Base-by-base conservation (phyloP, 2,888 invertebrate species). In the Megalurothrips usitatus region DNA sequence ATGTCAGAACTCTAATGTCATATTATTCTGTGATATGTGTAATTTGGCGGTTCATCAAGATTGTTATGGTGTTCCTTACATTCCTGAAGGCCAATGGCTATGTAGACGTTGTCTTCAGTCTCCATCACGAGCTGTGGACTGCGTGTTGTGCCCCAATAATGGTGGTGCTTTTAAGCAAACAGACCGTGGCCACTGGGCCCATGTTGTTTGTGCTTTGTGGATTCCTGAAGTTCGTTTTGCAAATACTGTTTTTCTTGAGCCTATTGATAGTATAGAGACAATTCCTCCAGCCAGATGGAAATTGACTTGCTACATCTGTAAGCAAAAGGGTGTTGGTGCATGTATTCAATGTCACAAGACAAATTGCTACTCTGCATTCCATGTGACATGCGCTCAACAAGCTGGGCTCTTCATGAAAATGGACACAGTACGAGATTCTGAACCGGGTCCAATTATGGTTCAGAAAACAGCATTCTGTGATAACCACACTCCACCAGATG, bases 91-190 rank as follows among this genome's bases (percentile, higher is more conserved):
- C 0, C 98, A 98, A 87, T 99, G 99, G 99, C 88, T 99, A 49
- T 99, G 99, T 87, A 91, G 99, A 79, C 91, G 97, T 82, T 99
- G 99, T 87, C 89, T 99, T 17, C 96, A 99, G 86, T 98, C 98
- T 4, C 99, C 99, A 0, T 98, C 97, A 14, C 90, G 96, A 81
- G 94, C 98, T 0, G 99, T 99, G 0, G 95, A 96, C 86, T 99
- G 99, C 88, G 96, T 96, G n/a, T 90, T 99, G 0, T 99, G 99
- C 87, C 99, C 99, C 0, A 98, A 99, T 86, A 94, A 96, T 85
- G 97, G 97, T 81, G 99, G 99, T 81, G 99, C 99, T 48, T 98
- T 99, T 87, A 99, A 99, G 88, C 98, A 98, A 88, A 98, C 98
- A 0, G 98, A 98, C 87, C 92, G 96, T 85, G 91, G 94, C 0